Conservation (phyloP, 2,888 invertebrate genomes). For the Cheilosia impressa region DNA sequence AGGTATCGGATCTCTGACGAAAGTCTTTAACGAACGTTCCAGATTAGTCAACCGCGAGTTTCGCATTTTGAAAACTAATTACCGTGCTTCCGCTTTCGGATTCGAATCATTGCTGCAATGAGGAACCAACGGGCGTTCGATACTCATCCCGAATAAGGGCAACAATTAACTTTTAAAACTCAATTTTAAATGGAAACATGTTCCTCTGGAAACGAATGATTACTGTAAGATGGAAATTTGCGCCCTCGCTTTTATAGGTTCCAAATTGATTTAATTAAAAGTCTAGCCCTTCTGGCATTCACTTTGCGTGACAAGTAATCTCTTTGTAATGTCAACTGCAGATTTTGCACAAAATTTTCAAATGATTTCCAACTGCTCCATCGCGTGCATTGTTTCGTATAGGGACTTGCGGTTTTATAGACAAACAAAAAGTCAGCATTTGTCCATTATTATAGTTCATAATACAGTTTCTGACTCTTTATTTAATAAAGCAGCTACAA, state of each 20-base stretch:
- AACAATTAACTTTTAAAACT: constrained; percentile 25
- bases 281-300: background rate
- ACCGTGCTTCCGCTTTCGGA: constrained; percentile 63
- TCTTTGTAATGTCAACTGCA: constrained; percentile 38
- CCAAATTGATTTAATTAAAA: constrained; percentile 55
- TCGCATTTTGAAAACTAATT: constrained; percentile 11
- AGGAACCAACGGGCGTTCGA: constrained; percentile 59
- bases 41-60: background rate
- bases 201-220: constrained; percentile 18
- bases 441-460: too few relatives aligned
- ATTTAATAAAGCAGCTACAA: too few relatives aligned
- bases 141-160: constrained; percentile 51
- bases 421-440: background rate
- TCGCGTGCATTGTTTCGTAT: background rate
- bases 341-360: constrained; percentile 44
- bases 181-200: constrained; percentile 48
- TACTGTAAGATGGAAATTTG: constrained; percentile 31
- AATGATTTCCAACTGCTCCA: background rate
- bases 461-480: too few relatives aligned
- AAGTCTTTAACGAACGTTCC: constrained; percentile 62
- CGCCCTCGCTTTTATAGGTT: constrained; percentile 45
- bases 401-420: background rate
- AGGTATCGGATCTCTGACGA: constrained; percentile 84
- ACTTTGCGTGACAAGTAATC: constrained; percentile 68
- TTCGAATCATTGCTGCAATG: constrained; percentile 64